These are phyloP conservation scores for Actenoides hombroni DNA, from an alignment of 2,113 vertebrate genomes.

Conservation along the genomic window DNA sequence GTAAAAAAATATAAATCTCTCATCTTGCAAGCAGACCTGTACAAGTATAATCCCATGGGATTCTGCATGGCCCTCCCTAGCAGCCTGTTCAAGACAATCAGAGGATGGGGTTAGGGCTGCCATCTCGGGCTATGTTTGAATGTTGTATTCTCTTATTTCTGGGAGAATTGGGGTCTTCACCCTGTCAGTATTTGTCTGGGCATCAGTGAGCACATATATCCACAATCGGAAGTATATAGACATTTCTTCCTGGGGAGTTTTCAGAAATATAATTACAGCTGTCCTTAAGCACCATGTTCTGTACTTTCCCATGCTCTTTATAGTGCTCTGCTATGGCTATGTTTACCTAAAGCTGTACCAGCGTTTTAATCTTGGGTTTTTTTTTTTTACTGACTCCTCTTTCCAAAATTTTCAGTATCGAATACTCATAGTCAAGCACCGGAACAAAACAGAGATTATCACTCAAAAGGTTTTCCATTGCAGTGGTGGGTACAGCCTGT, in stretches of 20 bases:
- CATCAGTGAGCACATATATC: background rate
- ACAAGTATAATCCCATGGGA: rapidly evolving
- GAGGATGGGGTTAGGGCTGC: background rate
- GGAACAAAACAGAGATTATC: background rate
- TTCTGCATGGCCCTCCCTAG: background rate
- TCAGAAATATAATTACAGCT: background rate
- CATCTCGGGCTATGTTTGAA: background rate
- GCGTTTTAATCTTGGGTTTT: background rate
- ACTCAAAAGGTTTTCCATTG: background rate
- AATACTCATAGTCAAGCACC: background rate
- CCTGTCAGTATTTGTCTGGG: background rate
- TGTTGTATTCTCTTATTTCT: background rate
- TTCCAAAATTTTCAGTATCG: background rate
- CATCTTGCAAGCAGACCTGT: background rate
- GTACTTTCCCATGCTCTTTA: background rate
- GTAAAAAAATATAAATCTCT: background rate
- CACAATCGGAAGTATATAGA: background rate
- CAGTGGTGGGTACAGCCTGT: background rate
- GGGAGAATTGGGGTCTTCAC: background rate
- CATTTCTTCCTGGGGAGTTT: background rate
- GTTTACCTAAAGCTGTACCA: background rate
- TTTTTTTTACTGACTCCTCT: background rate
- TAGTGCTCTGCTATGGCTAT: background rate
- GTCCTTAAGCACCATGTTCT: background rate
- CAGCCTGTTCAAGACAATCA: rapidly evolving